Evolutionary conservation across 1,140 invertebrate genomes (phyloP), one percentile per base, ranked within the genome.

Genomic region (Eueides isabella): DNA sequence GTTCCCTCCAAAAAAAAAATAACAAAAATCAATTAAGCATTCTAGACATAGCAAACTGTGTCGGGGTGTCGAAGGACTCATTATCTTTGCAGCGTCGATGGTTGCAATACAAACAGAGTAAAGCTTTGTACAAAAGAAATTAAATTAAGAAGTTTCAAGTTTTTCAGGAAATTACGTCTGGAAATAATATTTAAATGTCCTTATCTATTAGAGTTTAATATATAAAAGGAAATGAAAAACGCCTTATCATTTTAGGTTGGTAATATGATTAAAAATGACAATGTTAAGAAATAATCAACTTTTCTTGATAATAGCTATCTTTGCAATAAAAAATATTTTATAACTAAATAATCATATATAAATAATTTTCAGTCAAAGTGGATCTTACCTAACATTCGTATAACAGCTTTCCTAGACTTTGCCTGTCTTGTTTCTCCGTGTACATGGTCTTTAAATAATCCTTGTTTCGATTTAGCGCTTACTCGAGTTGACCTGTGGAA

Each of bases 311-410:
- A n/a, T n/a, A n/a, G n/a, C n/a, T n/a, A n/a, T n/a, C n/a, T n/a
- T n/a, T n/a, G n/a, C n/a, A n/a, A n/a, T n/a, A n/a, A n/a, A n/a
- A n/a, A n/a, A n/a, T n/a, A n/a, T n/a, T n/a, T n/a, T n/a, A n/a
- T n/a, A n/a, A n/a, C n/a, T n/a, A n/a, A n/a, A 38, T 16, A 38
- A 12, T 14, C 1, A 16, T 16, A 38, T 14, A 38, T 5, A 38
- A 38, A 38, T 5, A 16, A 16, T 14, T 7, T 44, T 19, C 41
- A 9, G 2, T 48, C n/a, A 26, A 26, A 55, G 23, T 26, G 23
- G 9, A 26, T 81, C 95, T 95, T 93, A 98, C 97, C 95, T 66
- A 98, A 93, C 97, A 98, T 97, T 79, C 96, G 94, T 71, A 97
- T 96, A 38, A 97, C 96, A 38, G 96, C 95, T 86, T 95, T 96